A percentile compares a stretch with the other conserved stretches of the same genome.
Evolutionary conservation across 2,113 vertebrate genomes (phyloP).

Genomic region (Arvicanthis niloticus): DNA sequence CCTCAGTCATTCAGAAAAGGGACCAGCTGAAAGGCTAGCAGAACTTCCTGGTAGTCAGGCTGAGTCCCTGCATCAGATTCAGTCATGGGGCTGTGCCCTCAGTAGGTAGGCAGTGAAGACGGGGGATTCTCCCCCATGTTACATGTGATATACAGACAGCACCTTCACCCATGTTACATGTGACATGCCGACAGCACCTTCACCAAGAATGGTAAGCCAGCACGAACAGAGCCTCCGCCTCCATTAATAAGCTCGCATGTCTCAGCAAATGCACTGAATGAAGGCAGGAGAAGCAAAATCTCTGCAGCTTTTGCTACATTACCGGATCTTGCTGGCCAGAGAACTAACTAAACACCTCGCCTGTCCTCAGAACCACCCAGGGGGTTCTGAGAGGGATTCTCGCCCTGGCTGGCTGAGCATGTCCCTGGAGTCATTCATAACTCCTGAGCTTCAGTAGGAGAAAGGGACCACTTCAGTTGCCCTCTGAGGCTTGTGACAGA

Average conservation of each 20-base stretch:
- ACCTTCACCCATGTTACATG: neutral
- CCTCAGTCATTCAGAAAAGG: neutral
- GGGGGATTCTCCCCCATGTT: neutral
- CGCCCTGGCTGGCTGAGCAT: neutral
- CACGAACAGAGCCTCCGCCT: neutral
- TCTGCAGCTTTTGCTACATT: neutral
- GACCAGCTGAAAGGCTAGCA: neutral
- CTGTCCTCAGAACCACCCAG: neutral
- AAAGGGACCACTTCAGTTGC: no score
- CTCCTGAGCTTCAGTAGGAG: neutral
- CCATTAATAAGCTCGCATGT: neutral
- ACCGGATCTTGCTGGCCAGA: neutral
- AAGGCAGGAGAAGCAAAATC: neutral
- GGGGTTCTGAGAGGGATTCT: neutral
- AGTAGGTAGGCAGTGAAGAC: neutral
- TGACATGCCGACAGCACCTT: neutral
- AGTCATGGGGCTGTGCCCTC: neutral
- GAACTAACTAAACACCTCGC: neutral
- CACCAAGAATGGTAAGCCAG: accelerated
- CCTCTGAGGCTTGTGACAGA: neutral
- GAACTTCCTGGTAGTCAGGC: neutral
- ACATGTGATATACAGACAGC: neutral
- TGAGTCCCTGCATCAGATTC: neutral
- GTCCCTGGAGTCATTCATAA: neutral
- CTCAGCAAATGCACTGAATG: neutral